Evolutionary conservation across 2,888 invertebrate species (phyloP).

Genomic region (Scelioninae gen. 1): DNA sequence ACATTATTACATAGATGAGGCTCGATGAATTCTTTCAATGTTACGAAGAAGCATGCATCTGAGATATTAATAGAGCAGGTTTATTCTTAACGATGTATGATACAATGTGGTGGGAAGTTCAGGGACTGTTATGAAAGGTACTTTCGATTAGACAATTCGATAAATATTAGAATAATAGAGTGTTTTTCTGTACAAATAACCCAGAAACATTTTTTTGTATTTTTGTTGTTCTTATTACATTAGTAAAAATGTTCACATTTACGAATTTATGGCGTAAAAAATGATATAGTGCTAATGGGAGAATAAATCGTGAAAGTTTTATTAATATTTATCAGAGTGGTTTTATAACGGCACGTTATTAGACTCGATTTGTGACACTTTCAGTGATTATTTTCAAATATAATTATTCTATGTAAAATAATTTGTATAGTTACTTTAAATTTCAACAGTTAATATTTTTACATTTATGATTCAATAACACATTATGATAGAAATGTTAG

Average conservation of each 20-base stretch:
- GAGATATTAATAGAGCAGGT: constrained; percentile 51
- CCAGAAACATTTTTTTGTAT: constrained; percentile 6
- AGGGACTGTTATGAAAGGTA: constrained; percentile 47
- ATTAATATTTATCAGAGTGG: constrained; percentile 49
- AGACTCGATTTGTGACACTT: constrained; percentile 32
- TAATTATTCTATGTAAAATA: constrained; percentile 24
- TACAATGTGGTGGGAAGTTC: constrained; percentile 44
- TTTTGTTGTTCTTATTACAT: not conserved
- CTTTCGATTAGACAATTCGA: constrained; percentile 26
- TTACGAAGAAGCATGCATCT: constrained; percentile 13
- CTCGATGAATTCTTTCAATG: constrained; percentile 38
- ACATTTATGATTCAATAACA: constrained; percentile 4
- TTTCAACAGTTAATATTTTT: constrained; percentile 30
- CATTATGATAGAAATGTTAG: not conserved
- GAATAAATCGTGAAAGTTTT: constrained; percentile 42
- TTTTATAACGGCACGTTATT: constrained; percentile 53
- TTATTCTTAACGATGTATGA: constrained; percentile 41
- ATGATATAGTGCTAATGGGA: constrained; percentile 3
- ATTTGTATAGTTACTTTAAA: constrained; percentile 19
- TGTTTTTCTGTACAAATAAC: constrained; percentile 7
- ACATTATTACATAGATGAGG: constrained; percentile 7
- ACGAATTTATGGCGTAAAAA: constrained; percentile 18
- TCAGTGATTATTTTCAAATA: constrained; percentile 21
- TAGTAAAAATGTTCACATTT: not conserved
- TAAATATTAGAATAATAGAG: constrained; percentile 1